Evolutionary conservation across 2,113 vertebrate species (phyloP).

Genomic region (Herpetotheres cachinnans): DNA sequence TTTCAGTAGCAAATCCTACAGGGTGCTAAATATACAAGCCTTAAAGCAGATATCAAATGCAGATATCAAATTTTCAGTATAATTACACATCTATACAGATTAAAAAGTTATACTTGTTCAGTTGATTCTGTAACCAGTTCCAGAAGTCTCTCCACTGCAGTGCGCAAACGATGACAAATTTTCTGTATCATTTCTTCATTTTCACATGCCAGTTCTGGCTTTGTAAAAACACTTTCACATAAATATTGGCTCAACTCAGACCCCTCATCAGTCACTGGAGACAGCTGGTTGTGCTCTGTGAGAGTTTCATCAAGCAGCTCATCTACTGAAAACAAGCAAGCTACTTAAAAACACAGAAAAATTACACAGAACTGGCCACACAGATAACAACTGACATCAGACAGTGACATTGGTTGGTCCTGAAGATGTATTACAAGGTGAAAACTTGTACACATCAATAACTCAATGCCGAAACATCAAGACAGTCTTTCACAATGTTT

Average conservation of each 20-base stretch:
- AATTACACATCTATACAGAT: background rate
- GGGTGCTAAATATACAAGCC: background rate
- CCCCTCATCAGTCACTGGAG: slow-evolving; percentile 70
- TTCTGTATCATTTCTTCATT: slow-evolving; percentile 80
- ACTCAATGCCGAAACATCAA: background rate
- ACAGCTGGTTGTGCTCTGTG: slow-evolving; percentile 60
- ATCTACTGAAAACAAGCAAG: background rate
- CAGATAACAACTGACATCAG: background rate
- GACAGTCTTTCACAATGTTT: background rate
- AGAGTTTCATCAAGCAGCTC: slow-evolving; percentile 42
- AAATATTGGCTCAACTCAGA: slow-evolving; percentile 83
- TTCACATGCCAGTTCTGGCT: slow-evolving; percentile 77
- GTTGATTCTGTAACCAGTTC: slow-evolving; percentile 85
- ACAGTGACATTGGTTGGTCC: background rate
- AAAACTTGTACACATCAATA: background rate
- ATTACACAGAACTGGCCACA: background rate
- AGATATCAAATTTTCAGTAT: background rate
- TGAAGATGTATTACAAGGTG: background rate
- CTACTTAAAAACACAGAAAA: background rate
- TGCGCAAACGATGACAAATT: slow-evolving; percentile 76
- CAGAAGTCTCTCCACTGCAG: slow-evolving; percentile 85
- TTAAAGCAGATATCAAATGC: background rate
- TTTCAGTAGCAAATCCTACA: background rate
- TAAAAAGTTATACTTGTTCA: slow-evolving; percentile 75
- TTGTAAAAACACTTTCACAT: slow-evolving; percentile 86